These are phyloP conservation scores for Branchinecta lynchi DNA, from an alignment of 1,140 invertebrate genomes.

Conservation along the genomic window DNA sequence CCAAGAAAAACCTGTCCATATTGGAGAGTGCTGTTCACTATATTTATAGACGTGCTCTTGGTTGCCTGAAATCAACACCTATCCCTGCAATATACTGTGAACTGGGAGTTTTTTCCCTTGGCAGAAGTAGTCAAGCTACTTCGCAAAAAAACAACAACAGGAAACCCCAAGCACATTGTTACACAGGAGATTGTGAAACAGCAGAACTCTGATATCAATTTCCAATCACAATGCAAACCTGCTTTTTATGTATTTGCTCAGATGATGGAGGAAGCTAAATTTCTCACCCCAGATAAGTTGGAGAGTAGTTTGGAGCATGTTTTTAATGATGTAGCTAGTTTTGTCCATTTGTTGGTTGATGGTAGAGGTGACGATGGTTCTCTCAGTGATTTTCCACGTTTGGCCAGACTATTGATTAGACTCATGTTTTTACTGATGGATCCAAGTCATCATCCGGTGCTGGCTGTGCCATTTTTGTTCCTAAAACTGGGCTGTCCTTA, in stretches of 20 bases:
- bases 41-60: not conserved
- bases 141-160: conserved; percentile 10
- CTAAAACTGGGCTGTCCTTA: not conserved
- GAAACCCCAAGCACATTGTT: not conserved
- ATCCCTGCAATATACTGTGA: not conserved
- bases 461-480: too few species aligned
- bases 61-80: not conserved
- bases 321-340: not conserved
- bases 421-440: too few species aligned
- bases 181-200: not conserved
- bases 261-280: not conserved
- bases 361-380: not conserved
- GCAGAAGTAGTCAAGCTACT: not conserved
- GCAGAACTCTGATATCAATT: not conserved
- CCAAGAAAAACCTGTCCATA: not conserved
- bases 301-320: too few species aligned
- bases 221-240: not conserved
- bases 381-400: not conserved
- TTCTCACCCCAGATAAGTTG: too few species aligned
- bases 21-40: not conserved
- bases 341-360: not conserved
- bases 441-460: too few species aligned
- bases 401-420: not conserved
- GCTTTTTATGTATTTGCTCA: not conserved
- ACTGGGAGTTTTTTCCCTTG: not conserved